Base-by-base conservation (phyloP, 2,113 vertebrate species). In the Phyllostomus hastatus region DNA sequence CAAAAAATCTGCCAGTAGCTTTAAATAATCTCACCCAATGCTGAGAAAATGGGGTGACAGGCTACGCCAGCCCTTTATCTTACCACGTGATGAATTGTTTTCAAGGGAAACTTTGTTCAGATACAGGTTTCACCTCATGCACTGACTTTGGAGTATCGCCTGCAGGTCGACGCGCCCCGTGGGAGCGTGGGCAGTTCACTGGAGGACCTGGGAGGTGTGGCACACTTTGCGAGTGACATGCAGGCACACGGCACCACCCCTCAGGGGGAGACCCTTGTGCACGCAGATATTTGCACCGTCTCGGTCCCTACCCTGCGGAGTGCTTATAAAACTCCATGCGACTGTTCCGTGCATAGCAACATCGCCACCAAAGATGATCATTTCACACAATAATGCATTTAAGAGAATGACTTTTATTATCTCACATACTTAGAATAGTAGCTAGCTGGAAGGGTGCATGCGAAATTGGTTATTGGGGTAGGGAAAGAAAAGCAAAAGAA, bases 401-500 rank as follows among this genome's bases (percentile, higher is more conserved):
- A 76, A 90, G 80, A 90, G 48, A 61, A 83, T 76, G 8, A 35
- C 4, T 64, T 73, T n/a, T 59, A 9, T 83, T 67, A 52, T 69
- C 46, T 72, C 41, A 67, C 38, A 19, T 61, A 20, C 7, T 79
- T 89, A 73, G 19, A 84, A 52, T 41, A 14, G 41, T n/a, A 33
- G 1, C 31, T 48, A 0, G 3, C 41, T 4, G 20, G 10, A 41
- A 48, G 24, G 3, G 2, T 54, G 10, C 33, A 10, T 26, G 31
- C 11, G 28, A n/a, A 38, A 19, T 64, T 9, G 31, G 3, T 10
- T 26, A 43, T 1, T 17, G 54, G 19, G 20, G 26, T 64, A n/a
- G 38, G 26, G 41, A 73, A 76, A 82, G 38, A 72, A 95, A 82
- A n/a, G 38, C 20, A 35, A 73, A 76, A 82, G 38, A 72, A 95